Evolutionary conservation across 1,140 invertebrate species (phyloP).

Genomic region (Lordiphosa clarofinis): DNA sequence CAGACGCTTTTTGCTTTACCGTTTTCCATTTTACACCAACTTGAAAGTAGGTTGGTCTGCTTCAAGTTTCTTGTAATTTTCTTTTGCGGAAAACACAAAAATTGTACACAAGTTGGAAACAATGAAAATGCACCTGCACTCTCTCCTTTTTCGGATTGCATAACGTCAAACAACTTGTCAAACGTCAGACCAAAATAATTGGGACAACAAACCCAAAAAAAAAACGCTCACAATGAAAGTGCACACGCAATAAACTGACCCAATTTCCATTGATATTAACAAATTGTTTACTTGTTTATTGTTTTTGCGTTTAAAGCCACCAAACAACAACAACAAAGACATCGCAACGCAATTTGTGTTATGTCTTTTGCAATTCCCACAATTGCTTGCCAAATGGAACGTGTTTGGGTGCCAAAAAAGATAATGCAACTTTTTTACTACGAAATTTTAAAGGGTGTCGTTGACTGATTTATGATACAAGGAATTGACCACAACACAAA

Average conservation of each 20-base stretch:
- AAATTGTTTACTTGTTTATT: constrained; percentile 37
- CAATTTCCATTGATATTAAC: constrained; percentile 58
- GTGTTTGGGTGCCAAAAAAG: constrained; percentile 11
- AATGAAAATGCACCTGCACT: constrained; percentile 32
- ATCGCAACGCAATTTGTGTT: not conserved
- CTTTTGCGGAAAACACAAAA: constrained; percentile 22
- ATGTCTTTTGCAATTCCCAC: constrained; percentile 19
- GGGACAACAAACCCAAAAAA: constrained; percentile 27
- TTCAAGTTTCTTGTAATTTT: constrained; percentile 28
- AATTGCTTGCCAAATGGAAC: constrained; percentile 39
- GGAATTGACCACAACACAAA: constrained; percentile 8
- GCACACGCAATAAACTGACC: constrained; percentile 54
- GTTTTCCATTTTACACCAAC: constrained; percentile 17
- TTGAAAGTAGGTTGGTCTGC: constrained; percentile 34
- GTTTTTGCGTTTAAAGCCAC: constrained; percentile 12
- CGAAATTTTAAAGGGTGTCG: constrained; percentile 18
- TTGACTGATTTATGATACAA: constrained; percentile 40
- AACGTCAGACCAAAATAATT: constrained; percentile 56
- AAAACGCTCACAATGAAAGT: constrained; percentile 47
- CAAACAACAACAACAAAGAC: constrained; percentile 4
- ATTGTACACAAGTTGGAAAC: constrained; percentile 31
- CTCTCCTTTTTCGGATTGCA: constrained; percentile 10
- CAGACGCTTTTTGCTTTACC: constrained; percentile 15
- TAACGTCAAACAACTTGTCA: constrained; percentile 53
- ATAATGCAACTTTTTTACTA: constrained; percentile 9